A percentile compares a stretch with the other conserved stretches of the same genome.
These are phyloP conservation scores for Cassiopea andromeda DNA, from an alignment of 30 jellyfish, hydroid and myxozoan species.

Conservation along the genomic window DNA sequence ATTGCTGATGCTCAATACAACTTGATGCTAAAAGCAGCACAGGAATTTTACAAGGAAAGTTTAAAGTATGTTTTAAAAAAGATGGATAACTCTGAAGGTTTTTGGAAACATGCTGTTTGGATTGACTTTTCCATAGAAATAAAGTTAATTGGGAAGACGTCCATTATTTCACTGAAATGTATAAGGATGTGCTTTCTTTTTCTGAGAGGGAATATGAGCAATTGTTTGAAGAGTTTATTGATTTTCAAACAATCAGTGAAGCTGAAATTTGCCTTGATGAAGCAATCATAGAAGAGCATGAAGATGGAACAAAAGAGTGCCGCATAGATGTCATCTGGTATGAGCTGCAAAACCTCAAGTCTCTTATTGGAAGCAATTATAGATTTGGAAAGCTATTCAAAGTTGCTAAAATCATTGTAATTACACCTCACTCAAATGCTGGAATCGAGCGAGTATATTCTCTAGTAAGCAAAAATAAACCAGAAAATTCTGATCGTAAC, in stretches of 20 bases:
- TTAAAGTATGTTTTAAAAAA: constrained; percentile 33
- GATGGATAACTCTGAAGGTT: neutral
- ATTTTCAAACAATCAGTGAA: neutral
- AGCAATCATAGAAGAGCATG: neutral
- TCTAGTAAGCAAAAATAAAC: constrained; percentile 34
- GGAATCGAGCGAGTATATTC: constrained; percentile 46
- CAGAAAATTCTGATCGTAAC: constrained; percentile 26
- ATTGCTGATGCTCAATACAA: constrained; percentile 43
- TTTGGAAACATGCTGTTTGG: neutral
- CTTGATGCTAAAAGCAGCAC: constrained; percentile 42
- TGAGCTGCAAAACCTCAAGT: neutral
- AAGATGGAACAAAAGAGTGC: constrained; percentile 1
- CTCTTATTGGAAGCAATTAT: constrained; percentile 18
- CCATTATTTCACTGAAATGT: neutral
- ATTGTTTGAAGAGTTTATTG: constrained; percentile 9
- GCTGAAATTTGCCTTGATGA: neutral
- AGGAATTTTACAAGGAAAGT: constrained; percentile 10
- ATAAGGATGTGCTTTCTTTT: neutral
- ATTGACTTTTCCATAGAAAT: neutral
- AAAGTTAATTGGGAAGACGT: neutral
- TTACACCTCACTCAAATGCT: constrained; percentile 59
- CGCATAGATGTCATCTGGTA: constrained; percentile 21
- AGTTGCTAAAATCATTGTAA: constrained; percentile 32
- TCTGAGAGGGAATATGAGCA: neutral
- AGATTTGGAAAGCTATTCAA: constrained; percentile 27